phyloP scores from a whole-genome alignment of 2,888 invertebrate genomes.

The Pyrgus malvae region DNA sequence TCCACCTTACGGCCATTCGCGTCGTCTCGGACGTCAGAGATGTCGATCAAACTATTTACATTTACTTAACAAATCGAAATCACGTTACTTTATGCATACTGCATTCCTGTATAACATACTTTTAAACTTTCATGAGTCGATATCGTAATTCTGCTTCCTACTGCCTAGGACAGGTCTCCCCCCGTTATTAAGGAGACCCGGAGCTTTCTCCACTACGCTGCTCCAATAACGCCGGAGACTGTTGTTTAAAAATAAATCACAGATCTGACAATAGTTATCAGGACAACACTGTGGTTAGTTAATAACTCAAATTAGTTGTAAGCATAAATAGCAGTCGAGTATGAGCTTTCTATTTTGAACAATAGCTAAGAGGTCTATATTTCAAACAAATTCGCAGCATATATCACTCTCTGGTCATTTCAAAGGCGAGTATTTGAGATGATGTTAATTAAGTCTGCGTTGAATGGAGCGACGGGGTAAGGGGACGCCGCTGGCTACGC shows the following conservation, averaged over 20 bases:
- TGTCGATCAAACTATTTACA: slow-evolving; percentile 30
- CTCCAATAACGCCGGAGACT: too few species aligned
- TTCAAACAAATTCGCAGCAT: slow-evolving; percentile 53
- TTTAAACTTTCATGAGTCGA: neutral
- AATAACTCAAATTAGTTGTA: too few species aligned
- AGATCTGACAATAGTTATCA: too few species aligned
- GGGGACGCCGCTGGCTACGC: slow-evolving; percentile 24
- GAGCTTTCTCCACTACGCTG: too few species aligned
- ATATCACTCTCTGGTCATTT: slow-evolving; percentile 50
- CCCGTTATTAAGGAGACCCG: too few species aligned
- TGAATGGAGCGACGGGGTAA: neutral
- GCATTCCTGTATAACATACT: neutral
- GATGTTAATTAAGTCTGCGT: slow-evolving; percentile 62
- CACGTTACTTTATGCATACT: neutral
- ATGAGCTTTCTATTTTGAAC: slow-evolving; percentile 41
- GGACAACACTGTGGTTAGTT: too few species aligned
- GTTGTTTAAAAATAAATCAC: too few species aligned
- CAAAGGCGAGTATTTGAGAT: slow-evolving; percentile 47
- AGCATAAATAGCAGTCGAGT: neutral
- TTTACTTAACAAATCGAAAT: slow-evolving; percentile 25
- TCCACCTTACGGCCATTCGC: slow-evolving; percentile 36
- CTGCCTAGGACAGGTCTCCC: too few species aligned
- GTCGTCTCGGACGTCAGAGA: slow-evolving; percentile 21
- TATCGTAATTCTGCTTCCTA: too few species aligned
- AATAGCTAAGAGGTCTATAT: slow-evolving; percentile 43